Percentiles rank a stretch among this genome's conserved stretches.
These are phyloP conservation scores for Ptychodera flava DNA, from an alignment of 35 echinoderm and acorn worm genomes.

Conservation along the genomic window DNA sequence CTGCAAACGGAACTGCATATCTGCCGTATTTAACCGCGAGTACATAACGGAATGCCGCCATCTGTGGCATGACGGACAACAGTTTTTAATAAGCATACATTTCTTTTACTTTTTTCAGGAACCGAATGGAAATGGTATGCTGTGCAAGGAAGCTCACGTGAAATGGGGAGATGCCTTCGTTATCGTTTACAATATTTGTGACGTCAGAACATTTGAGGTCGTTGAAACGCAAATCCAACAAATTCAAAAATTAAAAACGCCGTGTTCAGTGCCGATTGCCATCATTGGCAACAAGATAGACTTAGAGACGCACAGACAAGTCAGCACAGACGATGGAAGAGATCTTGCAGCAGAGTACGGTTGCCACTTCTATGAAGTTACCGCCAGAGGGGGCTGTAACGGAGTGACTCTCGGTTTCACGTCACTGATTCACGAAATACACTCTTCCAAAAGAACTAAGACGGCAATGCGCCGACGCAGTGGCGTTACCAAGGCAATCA, in stretches of 20 bases:
- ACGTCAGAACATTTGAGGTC: slow-evolving; percentile 50
- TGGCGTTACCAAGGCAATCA: slow-evolving; percentile 66
- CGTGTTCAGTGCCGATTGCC: slow-evolving; percentile 55
- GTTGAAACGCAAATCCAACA: slow-evolving; percentile 48
- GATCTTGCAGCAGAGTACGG: slow-evolving; percentile 77
- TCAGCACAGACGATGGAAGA: slow-evolving; percentile 52
- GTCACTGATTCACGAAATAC: slow-evolving; percentile 47
- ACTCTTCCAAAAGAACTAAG: slow-evolving; percentile 31
- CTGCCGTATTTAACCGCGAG: too few relatives aligned
- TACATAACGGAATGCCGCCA: too few relatives aligned
- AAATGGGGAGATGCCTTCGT: slow-evolving; percentile 81
- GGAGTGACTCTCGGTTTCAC: slow-evolving; percentile 59
- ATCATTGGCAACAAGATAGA: slow-evolving; percentile 85
- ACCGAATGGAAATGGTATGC: background rate
- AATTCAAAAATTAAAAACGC: slow-evolving; percentile 48
- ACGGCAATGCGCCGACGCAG: slow-evolving; percentile 59
- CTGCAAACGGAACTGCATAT: too few relatives aligned
- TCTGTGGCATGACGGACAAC: too few relatives aligned
- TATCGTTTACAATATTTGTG: slow-evolving; percentile 76
- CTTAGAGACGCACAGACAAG: slow-evolving; percentile 50
- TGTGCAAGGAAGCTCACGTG: slow-evolving; percentile 20
- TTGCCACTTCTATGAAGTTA: slow-evolving; percentile 84
- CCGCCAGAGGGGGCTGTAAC: slow-evolving; percentile 66
- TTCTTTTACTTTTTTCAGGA: background rate
- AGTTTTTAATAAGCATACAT: too few relatives aligned